Percentiles rank a stretch among this genome's conserved stretches.
These are phyloP conservation scores for Halichondria panicea DNA, from an alignment of 37 sponge, comb jelly and placozoan species.

Conservation along the genomic window DNA sequence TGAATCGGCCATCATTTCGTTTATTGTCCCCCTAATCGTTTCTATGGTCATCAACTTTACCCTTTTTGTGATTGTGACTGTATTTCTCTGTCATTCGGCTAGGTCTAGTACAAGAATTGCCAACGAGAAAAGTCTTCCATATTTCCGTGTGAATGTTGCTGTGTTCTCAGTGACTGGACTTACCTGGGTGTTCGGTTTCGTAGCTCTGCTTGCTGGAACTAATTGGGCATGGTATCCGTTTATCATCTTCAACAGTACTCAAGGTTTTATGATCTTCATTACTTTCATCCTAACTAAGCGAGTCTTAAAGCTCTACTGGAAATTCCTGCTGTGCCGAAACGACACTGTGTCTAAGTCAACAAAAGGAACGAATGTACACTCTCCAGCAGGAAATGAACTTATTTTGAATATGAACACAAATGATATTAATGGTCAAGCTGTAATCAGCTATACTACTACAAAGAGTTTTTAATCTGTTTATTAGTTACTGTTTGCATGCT, in stretches of 20 bases:
- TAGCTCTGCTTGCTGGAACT: slow-evolving; percentile 25
- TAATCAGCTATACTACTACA: too few relatives aligned
- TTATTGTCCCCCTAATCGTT: slow-evolving; percentile 16
- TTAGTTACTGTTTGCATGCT: too few relatives aligned
- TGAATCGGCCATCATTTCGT: slow-evolving; percentile 16
- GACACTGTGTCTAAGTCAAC: too few relatives aligned
- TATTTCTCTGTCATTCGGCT: not conserved
- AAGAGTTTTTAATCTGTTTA: too few relatives aligned
- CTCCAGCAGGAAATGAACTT: too few relatives aligned
- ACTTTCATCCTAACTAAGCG: slow-evolving; percentile 39
- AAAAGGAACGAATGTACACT: too few relatives aligned
- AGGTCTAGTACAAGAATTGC: not conserved
- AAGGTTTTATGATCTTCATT: slow-evolving; percentile 26
- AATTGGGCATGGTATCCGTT: slow-evolving; percentile 61
- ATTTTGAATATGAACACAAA: too few relatives aligned
- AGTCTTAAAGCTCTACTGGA: slow-evolving; percentile 7
- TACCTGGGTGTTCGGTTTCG: slow-evolving; percentile 65
- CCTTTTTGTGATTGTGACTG: not conserved
- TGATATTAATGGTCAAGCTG: too few relatives aligned
- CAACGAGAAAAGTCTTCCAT: not conserved
- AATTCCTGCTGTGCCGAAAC: too few relatives aligned
- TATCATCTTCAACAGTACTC: slow-evolving; percentile 57
- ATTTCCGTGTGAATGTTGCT: slow-evolving; percentile 4
- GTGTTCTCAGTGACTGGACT: slow-evolving; percentile 40
- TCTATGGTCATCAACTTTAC: slow-evolving; percentile 10